Conservation (phyloP, 2,113 vertebrate species). For the Scartelaos histophorus region DNA sequence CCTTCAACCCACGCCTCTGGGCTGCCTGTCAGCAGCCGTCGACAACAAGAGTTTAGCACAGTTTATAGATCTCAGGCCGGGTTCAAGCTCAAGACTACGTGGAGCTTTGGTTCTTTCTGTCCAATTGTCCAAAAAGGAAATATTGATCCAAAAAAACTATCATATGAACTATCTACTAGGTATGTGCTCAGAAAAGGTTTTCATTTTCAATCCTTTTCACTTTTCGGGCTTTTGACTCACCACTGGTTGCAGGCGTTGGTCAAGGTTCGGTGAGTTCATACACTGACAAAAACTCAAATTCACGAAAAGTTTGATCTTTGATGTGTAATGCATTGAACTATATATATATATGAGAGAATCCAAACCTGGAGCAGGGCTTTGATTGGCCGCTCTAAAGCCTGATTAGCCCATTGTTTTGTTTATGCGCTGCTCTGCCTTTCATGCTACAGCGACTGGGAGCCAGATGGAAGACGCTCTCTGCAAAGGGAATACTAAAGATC, state of each 20-base stretch:
- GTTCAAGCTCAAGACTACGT: too few relatives aligned
- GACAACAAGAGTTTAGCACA: background rate
- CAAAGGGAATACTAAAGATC: constrained; percentile 74
- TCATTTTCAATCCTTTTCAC: background rate
- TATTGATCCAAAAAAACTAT: too few relatives aligned
- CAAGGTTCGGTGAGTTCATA: background rate
- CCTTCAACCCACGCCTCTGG: background rate
- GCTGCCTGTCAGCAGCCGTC: background rate
- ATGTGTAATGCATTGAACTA: constrained; percentile 22
- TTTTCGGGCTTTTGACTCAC: background rate
- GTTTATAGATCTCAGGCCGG: background rate
- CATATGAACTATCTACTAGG: too few relatives aligned
- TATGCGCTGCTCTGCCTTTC: constrained; percentile 20
- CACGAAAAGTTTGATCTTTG: constrained; percentile 19
- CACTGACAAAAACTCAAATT: constrained; percentile 8
- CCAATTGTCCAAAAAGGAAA: too few relatives aligned
- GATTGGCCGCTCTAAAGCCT: constrained; percentile 19
- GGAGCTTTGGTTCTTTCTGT: too few relatives aligned
- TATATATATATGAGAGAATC: background rate
- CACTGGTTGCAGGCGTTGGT: background rate
- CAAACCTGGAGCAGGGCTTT: constrained; percentile 23
- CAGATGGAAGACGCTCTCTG: constrained; percentile 67
- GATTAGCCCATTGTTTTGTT: constrained; percentile 16
- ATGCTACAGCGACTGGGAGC: constrained; percentile 54
- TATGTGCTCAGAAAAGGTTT: background rate